Conservation (phyloP, 2,797 vertebrate genomes). For the Enteromius viviparus region DNA sequence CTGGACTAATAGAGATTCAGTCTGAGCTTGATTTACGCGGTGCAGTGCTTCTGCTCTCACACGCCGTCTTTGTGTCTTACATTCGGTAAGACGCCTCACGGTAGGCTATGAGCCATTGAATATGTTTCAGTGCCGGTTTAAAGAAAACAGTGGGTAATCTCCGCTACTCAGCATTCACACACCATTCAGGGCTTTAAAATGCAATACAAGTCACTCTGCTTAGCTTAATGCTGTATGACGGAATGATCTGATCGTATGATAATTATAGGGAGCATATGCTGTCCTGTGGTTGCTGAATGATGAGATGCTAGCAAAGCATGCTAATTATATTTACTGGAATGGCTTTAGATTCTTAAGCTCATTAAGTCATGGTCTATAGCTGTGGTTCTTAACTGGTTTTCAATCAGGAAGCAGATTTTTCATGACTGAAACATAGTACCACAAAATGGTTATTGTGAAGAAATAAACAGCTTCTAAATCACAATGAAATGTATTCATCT, state of each 20-base stretch:
- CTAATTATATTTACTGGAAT: constrained; percentile 52
- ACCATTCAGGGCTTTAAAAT: constrained; percentile 28
- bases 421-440: neutral
- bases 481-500: neutral
- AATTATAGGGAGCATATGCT: constrained; percentile 59
- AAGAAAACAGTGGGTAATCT: constrained; percentile 41
- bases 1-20: constrained; percentile 74
- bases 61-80: constrained; percentile 54
- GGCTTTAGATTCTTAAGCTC: constrained; percentile 30
- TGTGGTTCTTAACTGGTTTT: constrained; percentile 5
- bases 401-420: constrained; percentile 9
- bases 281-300: constrained; percentile 57
- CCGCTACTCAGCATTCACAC: constrained; percentile 19
- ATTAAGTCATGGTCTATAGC: constrained; percentile 21
- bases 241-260: constrained; percentile 55
- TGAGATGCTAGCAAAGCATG: constrained; percentile 41
- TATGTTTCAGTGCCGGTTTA: constrained; percentile 33
- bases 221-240: constrained; percentile 53
- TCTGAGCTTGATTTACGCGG: constrained; percentile 63
- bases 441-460: neutral
- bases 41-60: constrained; percentile 42
- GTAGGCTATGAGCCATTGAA: constrained; percentile 35
- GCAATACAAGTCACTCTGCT: constrained; percentile 34
- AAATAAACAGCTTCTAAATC: neutral
- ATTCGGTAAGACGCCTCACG: constrained; percentile 37